phyloP scores from a whole-genome alignment of 1,140 invertebrate genomes.

The Zaprionus africanus region DNA sequence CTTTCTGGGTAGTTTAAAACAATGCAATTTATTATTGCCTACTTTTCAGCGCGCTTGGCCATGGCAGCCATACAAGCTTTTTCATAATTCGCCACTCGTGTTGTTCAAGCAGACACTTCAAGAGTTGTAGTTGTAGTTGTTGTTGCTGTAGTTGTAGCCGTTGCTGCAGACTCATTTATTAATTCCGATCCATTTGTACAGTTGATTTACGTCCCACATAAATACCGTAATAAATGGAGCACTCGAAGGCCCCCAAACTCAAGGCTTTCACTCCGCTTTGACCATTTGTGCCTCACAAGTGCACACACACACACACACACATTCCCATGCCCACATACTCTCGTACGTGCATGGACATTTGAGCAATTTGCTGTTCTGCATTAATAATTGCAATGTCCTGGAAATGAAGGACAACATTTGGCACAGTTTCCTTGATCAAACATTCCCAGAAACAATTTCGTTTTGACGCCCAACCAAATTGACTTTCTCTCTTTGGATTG shows the following conservation, averaged over 20 bases:
- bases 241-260: conserved; percentile 56
- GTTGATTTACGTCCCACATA: conserved; percentile 77
- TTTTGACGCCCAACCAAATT: not conserved
- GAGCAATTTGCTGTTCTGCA: conserved; percentile 65
- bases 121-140: conserved; percentile 19
- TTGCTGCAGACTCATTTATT: conserved; percentile 72
- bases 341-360: conserved; percentile 22
- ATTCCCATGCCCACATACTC: conserved; percentile 15
- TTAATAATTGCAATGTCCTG: conserved; percentile 68
- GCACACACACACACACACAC: conserved; percentile 4
- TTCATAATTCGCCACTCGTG: conserved; percentile 25
- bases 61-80: conserved; percentile 22
- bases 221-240: conserved; percentile 78
- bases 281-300: conserved; percentile 8
- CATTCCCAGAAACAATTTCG: conserved; percentile 21
- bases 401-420: conserved; percentile 35
- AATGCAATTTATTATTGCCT: conserved; percentile 53
- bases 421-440: conserved; percentile 16
- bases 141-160: conserved; percentile 7
- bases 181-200: conserved; percentile 80
- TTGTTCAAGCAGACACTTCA: conserved; percentile 24
- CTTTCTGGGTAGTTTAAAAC: conserved; percentile 8
- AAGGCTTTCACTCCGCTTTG: conserved; percentile 44
- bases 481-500: not conserved
- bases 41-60: conserved; percentile 32